These are phyloP conservation scores for Hyles lineata DNA, from an alignment of 2,888 invertebrate genomes.

Conservation along the genomic window DNA sequence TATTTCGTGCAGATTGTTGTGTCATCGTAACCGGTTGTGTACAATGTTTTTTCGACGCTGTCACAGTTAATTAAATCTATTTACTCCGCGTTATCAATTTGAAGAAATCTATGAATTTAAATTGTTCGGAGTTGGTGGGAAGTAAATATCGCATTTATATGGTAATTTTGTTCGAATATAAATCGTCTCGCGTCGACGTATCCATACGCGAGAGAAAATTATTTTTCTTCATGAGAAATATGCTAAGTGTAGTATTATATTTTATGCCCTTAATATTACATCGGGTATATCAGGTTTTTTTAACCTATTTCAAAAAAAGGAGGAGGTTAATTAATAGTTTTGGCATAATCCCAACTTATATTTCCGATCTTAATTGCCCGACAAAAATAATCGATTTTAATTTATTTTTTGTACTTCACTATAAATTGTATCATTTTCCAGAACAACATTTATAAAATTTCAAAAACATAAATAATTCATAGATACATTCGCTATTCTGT, in stretches of 20 bases:
- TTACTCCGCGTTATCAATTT: slow-evolving; percentile 2
- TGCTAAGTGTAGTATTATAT: neutral
- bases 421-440: no score
- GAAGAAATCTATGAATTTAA: slow-evolving; percentile 24
- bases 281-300: neutral
- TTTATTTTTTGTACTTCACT: no score
- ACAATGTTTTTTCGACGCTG: neutral
- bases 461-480: no score
- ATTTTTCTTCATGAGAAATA: slow-evolving; percentile 9
- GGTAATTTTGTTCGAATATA: slow-evolving; percentile 22
- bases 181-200: slow-evolving; percentile 24
- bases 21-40: neutral
- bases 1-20: neutral
- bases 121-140: slow-evolving; percentile 5
- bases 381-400: no score
- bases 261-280: neutral
- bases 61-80: slow-evolving; percentile 1
- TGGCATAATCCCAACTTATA: no score
- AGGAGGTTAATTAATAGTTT: neutral
- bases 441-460: no score
- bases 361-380: no score
- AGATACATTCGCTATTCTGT: no score
- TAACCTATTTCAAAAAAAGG: neutral
- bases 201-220: neutral
- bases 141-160: slow-evolving; percentile 27